Base-by-base conservation (phyloP, 2,888 invertebrate species). In the Ptychoptera contaminata region DNA sequence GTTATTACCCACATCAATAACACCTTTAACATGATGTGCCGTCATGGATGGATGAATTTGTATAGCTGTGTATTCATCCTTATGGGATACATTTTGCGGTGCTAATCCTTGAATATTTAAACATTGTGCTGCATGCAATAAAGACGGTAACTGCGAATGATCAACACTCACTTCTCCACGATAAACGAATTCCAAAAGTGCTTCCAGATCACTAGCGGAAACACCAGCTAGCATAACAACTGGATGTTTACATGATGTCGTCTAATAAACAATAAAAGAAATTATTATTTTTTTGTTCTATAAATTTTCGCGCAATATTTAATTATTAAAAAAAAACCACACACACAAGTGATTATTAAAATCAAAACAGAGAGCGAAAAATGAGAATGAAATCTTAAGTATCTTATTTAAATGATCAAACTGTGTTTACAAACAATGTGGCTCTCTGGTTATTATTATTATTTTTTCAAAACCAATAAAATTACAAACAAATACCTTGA, bases 221-320 rank as follows among this genome's bases (percentile, higher is more conserved):
- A 76, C 72, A 47, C 75, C 76, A 39, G 75, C 75, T 54, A 76
- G 58, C 73, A 76, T 72, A 11, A 76, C 71, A 31, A 76, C 73
- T 34, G 76, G 76, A 66, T 76, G 76, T 53, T 74, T 71, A 58
- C 75, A 76, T 54, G 74, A 73, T 46, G 76, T 74, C 51, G 71
- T 74, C 76, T 75, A 50, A 38, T 51, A 54, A 9, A 35, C 42
- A 32, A 51, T 30, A 16, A 5, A 38, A 44, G 45, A 30, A 40
- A 9, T 12, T 8, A 30, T 40, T 40, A 8, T 14, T 30, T 11
- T 30, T 16, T 16, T 16, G 4, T 12, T 2, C 8, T 3, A 12
- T 3, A 11, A 16, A n/a, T 23, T 23, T 39, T 23, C 12, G 38
- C 23, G 23, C 23, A 23, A 23, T 23, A 5, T 7, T 23, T 23